Conservation (phyloP, 2,797 vertebrate genomes). For the Rhodeus uyekii region DNA sequence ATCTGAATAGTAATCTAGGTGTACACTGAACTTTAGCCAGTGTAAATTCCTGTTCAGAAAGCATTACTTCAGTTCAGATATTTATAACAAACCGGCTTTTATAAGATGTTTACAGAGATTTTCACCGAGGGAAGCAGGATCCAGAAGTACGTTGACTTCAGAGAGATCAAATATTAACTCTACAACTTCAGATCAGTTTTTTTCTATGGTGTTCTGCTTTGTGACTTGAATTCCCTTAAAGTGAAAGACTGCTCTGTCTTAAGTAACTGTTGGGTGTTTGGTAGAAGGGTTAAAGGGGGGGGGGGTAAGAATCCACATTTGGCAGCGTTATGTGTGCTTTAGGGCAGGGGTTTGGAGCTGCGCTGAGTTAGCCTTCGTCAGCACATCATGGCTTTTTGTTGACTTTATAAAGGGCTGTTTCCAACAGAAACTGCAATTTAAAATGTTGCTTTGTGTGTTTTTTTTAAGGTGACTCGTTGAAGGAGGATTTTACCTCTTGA, state of each 20-base stretch:
- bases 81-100: neutral
- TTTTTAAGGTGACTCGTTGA: neutral
- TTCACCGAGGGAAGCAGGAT: neutral
- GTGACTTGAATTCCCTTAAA: neutral
- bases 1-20: neutral
- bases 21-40: neutral
- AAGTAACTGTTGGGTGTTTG: neutral
- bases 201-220: neutral
- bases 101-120: neutral
- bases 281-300: constrained; percentile 7
- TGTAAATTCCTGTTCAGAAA: neutral
- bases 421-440: constrained; percentile 34
- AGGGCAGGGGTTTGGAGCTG: constrained; percentile 23
- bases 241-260: neutral
- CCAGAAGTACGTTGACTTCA: neutral
- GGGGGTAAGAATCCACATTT: constrained; percentile 2
- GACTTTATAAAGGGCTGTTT: constrained; percentile 23
- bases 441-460: constrained; percentile 25
- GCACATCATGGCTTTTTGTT: constrained; percentile 38
- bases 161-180: neutral
- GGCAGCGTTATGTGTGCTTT: constrained; percentile 10
- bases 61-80: neutral
- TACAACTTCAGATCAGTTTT: neutral
- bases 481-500: neutral
- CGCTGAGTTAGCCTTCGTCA: constrained; percentile 46